A percentile compares a stretch with the other conserved stretches of the same genome.
These are phyloP conservation scores for Drosophila lowei DNA, from an alignment of 1,140 invertebrate genomes.

Conservation along the genomic window DNA sequence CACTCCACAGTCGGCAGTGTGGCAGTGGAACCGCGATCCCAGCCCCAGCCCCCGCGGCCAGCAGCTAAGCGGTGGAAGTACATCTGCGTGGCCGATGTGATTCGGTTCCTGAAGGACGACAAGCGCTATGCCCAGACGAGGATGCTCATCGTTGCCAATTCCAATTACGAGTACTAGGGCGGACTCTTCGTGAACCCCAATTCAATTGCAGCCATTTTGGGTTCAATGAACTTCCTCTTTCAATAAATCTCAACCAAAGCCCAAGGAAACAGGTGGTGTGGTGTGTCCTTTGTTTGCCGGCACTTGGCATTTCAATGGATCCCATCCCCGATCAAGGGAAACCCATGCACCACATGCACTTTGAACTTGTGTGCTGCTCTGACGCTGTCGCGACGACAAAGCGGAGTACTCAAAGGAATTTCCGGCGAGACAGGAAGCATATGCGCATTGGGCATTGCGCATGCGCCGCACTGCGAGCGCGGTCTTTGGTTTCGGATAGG, in stretches of 20 bases:
- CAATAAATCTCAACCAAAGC: conserved; percentile 59
- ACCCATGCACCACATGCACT: conserved; percentile 49
- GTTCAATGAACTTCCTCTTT: conserved; percentile 76
- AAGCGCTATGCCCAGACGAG: conserved; percentile 37
- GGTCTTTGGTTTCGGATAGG: conserved; percentile 37
- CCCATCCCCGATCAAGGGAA: conserved; percentile 1
- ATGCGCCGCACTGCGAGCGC: conserved; percentile 33
- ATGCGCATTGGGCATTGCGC: conserved; percentile 46
- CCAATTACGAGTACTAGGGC: conserved; percentile 44
- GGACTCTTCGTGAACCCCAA: conserved; percentile 14
- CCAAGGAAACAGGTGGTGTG: conserved; percentile 77
- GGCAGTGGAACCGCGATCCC: too few species aligned
- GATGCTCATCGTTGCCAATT: conserved; percentile 48
- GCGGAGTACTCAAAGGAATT: conserved; percentile 72
- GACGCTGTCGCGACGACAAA: conserved; percentile 28
- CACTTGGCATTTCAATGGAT: conserved; percentile 63
- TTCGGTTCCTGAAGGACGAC: conserved; percentile 47
- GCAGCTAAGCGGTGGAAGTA: conserved; percentile 28
- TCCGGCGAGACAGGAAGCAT: conserved; percentile 77
- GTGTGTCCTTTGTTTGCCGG: conserved; percentile 63
- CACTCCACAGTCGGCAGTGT: too few species aligned
- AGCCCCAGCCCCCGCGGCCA: neutral
- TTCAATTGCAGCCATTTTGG: conserved; percentile 46
- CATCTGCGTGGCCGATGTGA: conserved; percentile 53
- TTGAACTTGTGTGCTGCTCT: conserved; percentile 70